phyloP scores from a whole-genome alignment of 2,797 vertebrate genomes.

The Siniperca scherzeri region DNA sequence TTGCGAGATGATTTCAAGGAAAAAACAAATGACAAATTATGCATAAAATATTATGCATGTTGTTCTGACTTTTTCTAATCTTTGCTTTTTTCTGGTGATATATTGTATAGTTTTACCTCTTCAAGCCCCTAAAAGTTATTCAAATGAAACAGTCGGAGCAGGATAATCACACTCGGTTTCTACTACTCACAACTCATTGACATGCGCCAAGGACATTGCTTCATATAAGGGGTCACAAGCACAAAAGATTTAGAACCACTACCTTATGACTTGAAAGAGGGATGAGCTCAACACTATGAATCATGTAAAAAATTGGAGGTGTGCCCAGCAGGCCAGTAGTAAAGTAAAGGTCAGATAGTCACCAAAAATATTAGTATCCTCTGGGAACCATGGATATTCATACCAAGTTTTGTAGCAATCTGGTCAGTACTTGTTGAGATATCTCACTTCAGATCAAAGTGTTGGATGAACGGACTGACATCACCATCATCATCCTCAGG shows the following conservation, averaged over 20 bases:
- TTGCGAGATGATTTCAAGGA: no score
- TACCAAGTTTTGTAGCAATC: background rate
- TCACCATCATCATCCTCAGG: background rate
- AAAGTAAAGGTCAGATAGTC: slow-evolving; percentile 32
- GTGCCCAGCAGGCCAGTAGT: slow-evolving; percentile 1
- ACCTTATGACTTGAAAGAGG: background rate
- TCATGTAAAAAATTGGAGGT: slow-evolving; percentile 5
- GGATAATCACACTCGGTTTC: background rate
- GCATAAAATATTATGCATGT: background rate
- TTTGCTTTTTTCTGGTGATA: background rate
- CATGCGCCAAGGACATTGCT: no score
- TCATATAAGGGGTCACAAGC: background rate
- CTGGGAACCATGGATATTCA: slow-evolving; percentile 8
- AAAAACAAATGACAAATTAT: no score
- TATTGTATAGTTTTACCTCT: background rate
- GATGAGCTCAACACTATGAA: slow-evolving; percentile 1
- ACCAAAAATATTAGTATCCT: slow-evolving; percentile 15
- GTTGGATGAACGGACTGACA: slow-evolving; percentile 1
- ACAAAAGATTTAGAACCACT: background rate
- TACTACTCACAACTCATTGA: background rate
- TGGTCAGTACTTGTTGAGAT: background rate
- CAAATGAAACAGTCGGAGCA: background rate
- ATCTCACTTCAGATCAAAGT: background rate
- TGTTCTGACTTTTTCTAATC: background rate
- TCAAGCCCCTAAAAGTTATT: background rate